These are phyloP conservation scores for Pentamera pediparva DNA, from an alignment of 53 echinoderm and acorn worm genomes.

Conservation along the genomic window DNA sequence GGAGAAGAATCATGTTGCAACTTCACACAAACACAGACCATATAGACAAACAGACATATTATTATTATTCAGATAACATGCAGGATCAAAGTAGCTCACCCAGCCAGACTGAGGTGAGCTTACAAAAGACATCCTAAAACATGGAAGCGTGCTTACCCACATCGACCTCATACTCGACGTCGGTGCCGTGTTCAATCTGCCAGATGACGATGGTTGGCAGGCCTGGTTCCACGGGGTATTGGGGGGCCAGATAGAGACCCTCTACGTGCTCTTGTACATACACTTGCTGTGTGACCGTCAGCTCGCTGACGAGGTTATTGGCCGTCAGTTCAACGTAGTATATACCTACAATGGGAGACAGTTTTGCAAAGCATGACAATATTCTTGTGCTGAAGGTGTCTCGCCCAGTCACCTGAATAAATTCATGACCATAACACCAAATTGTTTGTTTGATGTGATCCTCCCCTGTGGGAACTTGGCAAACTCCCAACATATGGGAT, in stretches of 20 bases:
- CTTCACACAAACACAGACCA: too few species aligned
- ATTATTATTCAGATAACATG: too few species aligned
- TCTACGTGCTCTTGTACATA: constrained; percentile 65
- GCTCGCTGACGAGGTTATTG: constrained; percentile 49
- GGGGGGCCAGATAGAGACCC: constrained; percentile 45
- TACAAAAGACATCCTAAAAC: too few species aligned
- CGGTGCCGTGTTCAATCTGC: constrained; percentile 62
- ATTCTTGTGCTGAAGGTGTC: too few species aligned
- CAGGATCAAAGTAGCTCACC: too few species aligned
- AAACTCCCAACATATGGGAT: neutral
- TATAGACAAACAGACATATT: too few species aligned
- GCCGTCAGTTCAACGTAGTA: constrained; percentile 50
- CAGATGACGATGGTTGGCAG: constrained; percentile 39
- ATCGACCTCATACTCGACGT: constrained; percentile 50
- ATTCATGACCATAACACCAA: neutral
- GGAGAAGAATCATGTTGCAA: too few species aligned
- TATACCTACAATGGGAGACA: constrained; percentile 26
- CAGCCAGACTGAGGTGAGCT: too few species aligned
- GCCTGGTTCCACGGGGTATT: constrained; percentile 49
- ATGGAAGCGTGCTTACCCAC: too few species aligned
- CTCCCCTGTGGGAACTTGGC: neutral
- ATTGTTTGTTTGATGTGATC: neutral
- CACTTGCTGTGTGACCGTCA: constrained; percentile 38
- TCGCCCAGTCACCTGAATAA: too few species aligned
- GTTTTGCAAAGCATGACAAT: neutral